Evolutionary conservation across 2,113 vertebrate genomes (phyloP), one percentile per base, ranked within the genome.

Genomic region (Apteryx owenii): DNA sequence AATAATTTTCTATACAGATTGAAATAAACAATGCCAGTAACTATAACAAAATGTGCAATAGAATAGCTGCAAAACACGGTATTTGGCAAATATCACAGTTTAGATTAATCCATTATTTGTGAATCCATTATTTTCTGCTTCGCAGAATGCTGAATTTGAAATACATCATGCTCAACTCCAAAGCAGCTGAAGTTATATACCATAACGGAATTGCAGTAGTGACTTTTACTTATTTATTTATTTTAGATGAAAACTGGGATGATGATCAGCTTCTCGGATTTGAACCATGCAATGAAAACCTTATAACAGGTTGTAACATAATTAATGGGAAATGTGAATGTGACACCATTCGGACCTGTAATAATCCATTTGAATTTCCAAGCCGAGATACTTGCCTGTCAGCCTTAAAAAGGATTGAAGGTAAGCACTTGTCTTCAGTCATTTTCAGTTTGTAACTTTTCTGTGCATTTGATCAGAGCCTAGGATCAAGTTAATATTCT

Each of bases 251-350:
- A 97, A 99, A 98, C 98, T 99, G 99, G 99, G 98, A 99, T 80
- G 99, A 99, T 81, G 99, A 99, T 98, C 99, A 99, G 81, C 98
- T 99, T 85, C 98, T 99, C 96, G 99, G 99, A 97, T 99, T 99
- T 97, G 99, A 99, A 93, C 99, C 99, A 0, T 99, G 99, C 98
- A 99, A 99, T 91, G 99, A 99, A 97, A 99, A 99, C 98, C 98
- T 99, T 94, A 98, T 99, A 96, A 99, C 98, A 38, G 99, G 99
- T 96, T 99, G 99, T 98, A 99, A 99, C 97, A 99, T 99, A 95
- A 99, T 99, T 95, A 99, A 98, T 44, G 99, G 99, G 95, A 99
- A 98, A 86, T 99, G 99, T 0, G 98, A 99, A 69, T 99, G 99
- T 81, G 98, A 99, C 97, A 99, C 98, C 95, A 98, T 99, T 97